phyloP scores from a whole-genome alignment of 2,888 invertebrate genomes.

The Acrobasis repandana region DNA sequence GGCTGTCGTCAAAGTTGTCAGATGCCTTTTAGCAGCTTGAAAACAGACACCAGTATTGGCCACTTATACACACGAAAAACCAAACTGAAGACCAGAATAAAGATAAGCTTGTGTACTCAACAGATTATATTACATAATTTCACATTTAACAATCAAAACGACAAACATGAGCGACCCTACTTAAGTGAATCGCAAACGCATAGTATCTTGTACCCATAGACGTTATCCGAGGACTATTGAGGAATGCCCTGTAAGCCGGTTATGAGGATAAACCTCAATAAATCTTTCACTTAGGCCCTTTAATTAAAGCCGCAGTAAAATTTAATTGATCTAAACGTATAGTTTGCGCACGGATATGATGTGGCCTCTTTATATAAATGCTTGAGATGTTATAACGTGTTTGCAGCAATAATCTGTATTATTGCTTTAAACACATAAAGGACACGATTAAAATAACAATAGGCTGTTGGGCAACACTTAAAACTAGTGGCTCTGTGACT shows the following conservation, averaged over 20 bases:
- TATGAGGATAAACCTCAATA: constrained; percentile 80
- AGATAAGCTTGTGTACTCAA: not conserved
- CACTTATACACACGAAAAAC: not conserved
- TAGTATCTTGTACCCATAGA: constrained; percentile 21
- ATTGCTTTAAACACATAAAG: no score
- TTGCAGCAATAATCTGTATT: no score
- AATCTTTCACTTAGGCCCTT: constrained; percentile 78
- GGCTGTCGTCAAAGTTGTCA: no score
- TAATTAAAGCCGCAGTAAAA: constrained; percentile 78
- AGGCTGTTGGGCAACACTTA: no score
- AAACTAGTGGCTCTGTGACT: no score
- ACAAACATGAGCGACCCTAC: constrained; percentile 4
- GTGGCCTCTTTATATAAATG: constrained; percentile 35
- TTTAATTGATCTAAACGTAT: constrained; percentile 77
- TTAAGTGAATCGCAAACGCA: constrained; percentile 2
- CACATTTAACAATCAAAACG: not conserved
- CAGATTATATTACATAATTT: not conserved
- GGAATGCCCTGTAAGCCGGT: constrained; percentile 73
- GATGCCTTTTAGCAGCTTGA: no score
- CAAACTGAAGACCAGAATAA: not conserved
- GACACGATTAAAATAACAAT: no score
- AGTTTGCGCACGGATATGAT: constrained; percentile 52
- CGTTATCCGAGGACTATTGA: constrained; percentile 49
- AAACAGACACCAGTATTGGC: no score
- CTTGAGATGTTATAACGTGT: not conserved